Percentiles rank a stretch among this genome's conserved stretches.
Conservation (phyloP, 2,113 vertebrate genomes). For the Chunga burmeisteri region DNA sequence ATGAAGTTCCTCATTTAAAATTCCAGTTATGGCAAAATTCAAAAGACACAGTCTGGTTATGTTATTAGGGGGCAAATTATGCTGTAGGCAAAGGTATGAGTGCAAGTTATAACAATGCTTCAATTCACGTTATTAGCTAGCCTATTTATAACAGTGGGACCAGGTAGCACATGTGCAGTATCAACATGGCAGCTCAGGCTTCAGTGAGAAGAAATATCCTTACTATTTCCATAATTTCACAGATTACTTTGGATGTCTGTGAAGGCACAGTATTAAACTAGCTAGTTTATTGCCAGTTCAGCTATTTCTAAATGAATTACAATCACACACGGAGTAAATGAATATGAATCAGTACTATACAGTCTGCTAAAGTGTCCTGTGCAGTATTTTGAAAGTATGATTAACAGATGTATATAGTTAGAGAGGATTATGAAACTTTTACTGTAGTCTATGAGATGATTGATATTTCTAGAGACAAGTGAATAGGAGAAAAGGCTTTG, state of each 20-base stretch:
- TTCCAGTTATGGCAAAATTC: background rate
- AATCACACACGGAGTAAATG: background rate
- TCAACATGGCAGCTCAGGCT: background rate
- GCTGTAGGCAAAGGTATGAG: background rate
- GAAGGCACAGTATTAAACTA: background rate
- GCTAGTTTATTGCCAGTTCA: background rate
- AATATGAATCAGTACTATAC: background rate
- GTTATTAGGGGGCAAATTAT: background rate
- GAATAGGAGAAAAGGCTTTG: slow-evolving; percentile 14
- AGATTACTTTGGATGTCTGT: background rate
- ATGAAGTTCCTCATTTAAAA: background rate
- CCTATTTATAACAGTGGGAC: background rate
- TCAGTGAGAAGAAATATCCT: background rate
- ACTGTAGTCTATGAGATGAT: background rate
- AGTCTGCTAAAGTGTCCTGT: background rate
- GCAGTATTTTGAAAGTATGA: slow-evolving; percentile 5
- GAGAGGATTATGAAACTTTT: slow-evolving; percentile 17
- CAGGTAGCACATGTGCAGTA: background rate
- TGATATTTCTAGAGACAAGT: background rate
- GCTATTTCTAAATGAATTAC: slow-evolving; percentile 12
- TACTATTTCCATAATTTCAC: background rate
- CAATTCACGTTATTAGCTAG: background rate
- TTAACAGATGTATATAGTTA: background rate
- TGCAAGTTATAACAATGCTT: background rate
- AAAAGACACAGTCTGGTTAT: background rate